These are phyloP conservation scores for Dinomys branickii DNA, from an alignment of 2,113 vertebrate species.

Conservation along the genomic window DNA sequence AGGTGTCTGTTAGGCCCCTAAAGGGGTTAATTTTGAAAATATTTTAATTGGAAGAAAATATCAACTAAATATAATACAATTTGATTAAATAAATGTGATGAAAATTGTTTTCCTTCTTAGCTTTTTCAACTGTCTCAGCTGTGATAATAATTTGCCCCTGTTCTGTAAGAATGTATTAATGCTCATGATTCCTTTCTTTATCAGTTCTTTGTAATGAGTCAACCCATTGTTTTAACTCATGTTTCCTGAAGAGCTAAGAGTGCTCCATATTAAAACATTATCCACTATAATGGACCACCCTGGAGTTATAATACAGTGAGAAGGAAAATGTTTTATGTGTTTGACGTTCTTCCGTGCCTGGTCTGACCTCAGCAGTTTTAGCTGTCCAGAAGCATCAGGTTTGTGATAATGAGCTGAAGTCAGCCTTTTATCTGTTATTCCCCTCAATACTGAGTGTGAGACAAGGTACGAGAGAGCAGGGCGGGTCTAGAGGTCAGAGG, in stretches of 20 bases:
- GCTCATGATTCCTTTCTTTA: neutral
- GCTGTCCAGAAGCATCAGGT: conserved; percentile 90
- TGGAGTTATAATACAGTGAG: conserved; percentile 37
- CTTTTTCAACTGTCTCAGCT: conserved; percentile 19
- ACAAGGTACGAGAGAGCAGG: neutral
- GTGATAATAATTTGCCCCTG: neutral
- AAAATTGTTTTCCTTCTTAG: neutral
- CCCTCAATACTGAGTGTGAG: neutral
- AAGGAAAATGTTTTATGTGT: conserved; percentile 31
- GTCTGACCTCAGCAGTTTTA: conserved; percentile 89
- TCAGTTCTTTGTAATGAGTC: neutral
- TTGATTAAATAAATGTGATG: neutral
- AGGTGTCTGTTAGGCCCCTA: neutral
- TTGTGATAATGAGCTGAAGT: neutral
- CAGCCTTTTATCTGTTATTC: neutral
- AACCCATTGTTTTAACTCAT: neutral
- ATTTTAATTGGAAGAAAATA: conserved; percentile 44
- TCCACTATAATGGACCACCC: neutral
- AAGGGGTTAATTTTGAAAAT: neutral
- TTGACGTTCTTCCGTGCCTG: conserved; percentile 86
- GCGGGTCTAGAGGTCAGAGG: neutral
- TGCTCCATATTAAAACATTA: neutral
- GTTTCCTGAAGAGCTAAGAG: conserved; percentile 25
- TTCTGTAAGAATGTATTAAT: conserved; percentile 11
- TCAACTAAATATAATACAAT: neutral